Base-by-base conservation (phyloP, 1,140 invertebrate genomes). In the Plodia interpunctella region DNA sequence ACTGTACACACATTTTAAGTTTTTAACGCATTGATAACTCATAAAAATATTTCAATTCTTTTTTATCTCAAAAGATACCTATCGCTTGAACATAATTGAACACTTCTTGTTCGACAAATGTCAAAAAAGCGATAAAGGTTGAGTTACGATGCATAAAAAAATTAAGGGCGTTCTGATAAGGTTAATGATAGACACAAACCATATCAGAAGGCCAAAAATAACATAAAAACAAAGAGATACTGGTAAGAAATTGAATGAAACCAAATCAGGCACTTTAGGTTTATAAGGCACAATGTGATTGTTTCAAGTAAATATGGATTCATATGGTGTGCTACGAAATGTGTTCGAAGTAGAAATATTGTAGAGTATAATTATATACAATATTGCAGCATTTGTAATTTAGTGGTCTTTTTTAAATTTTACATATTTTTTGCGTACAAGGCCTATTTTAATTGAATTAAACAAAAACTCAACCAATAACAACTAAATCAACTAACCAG, bases 251-350 rank as follows among this genome's bases (percentile, higher is more conserved):
- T 49, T 6, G 10, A 44, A 65, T 59, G 66, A 64, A 75, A 72
- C 63, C 73, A 76, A 66, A 32, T 66, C 55, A 83, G 81, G 80
- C 81, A 87, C 80, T 76, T 80, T 57, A 62, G 59, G 72, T 56
- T 25, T 35, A 35, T 75, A 87, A 87, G 84, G 84, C 80, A 87
- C 84, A 64, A 65, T 62, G 74, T 76, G 74, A 71, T 67, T 60
- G 60, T 70, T 67, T 67, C 62, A 28, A 69, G 62, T n/a, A n/a
- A n/a, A n/a, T n/a, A n/a, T n/a, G n/a, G n/a, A n/a, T n/a, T n/a
- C n/a, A n/a, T n/a, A n/a, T n/a, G n/a, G n/a, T n/a, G n/a, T n/a
- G n/a, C n/a, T n/a, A n/a, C n/a, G n/a, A n/a, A n/a, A n/a, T n/a
- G n/a, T n/a, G n/a, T n/a, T n/a, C n/a, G n/a, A n/a, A n/a, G n/a